Evolutionary conservation across 2,113 vertebrate species (phyloP).

Genomic region (Microtus oregoni): DNA sequence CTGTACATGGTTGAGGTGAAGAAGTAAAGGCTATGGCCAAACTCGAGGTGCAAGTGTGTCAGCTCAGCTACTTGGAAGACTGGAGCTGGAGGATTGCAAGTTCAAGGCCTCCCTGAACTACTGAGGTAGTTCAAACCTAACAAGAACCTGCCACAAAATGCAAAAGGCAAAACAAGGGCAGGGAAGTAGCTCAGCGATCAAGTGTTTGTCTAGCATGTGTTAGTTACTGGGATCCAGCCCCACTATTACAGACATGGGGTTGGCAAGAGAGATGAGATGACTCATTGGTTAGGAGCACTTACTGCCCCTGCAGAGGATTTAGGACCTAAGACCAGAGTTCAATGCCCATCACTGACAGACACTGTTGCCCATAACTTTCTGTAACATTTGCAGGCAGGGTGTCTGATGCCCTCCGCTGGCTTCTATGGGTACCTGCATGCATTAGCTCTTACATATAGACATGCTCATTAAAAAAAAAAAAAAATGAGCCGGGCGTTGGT

Average conservation of each 20-base stretch:
- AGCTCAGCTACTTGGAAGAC: not conserved
- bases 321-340: not conserved
- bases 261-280: not conserved
- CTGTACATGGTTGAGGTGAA: not conserved
- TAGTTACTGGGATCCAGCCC: not conserved
- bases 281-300: not conserved
- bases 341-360: not conserved
- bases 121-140: not conserved
- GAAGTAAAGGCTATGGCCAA: not conserved
- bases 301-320: not conserved
- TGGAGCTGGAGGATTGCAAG: no score
- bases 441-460: not conserved
- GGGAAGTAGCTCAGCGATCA: not conserved
- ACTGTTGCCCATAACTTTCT: not conserved
- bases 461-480: not conserved
- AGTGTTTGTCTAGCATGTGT: not conserved
- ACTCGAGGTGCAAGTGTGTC: not conserved
- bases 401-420: not conserved
- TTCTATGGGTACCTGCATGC: not conserved
- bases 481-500: no score
- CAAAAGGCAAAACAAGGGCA: not conserved
- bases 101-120: not conserved
- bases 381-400: not conserved
- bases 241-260: not conserved
- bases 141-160: not conserved